Evolutionary conservation across 2,888 invertebrate species (phyloP).

Genomic region (Laspeyria flexula): DNA sequence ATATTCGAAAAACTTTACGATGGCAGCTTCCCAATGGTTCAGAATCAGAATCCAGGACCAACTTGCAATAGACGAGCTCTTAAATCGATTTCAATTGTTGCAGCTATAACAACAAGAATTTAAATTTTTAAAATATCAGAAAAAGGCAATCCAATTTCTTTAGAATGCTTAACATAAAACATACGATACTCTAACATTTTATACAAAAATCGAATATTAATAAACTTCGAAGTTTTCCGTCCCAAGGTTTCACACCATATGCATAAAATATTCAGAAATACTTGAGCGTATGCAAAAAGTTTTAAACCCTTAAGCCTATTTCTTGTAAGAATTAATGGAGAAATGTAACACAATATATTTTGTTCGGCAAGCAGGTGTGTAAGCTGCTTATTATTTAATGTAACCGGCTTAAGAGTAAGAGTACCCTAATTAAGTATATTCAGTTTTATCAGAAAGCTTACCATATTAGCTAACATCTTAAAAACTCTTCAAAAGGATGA

Average conservation of each 20-base stretch:
- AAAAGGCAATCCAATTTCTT: no score
- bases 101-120: no score
- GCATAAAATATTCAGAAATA: constrained; percentile 7
- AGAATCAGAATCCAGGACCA: no score
- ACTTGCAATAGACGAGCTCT: no score
- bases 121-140: no score
- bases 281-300: constrained; percentile 2
- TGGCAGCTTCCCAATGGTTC: no score
- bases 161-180: no score
- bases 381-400: constrained; percentile 6
- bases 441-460: background rate
- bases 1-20: no score
- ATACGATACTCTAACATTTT: no score
- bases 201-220: background rate
- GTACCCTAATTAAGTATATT: background rate
- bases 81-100: no score
- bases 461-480: no score
- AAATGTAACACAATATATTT: constrained; percentile 5
- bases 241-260: background rate
- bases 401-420: background rate
- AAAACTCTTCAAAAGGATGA: no score
- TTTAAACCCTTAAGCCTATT: constrained; percentile 7
- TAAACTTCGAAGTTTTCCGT: background rate
- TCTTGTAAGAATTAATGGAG: constrained; percentile 6
- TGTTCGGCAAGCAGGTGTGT: background rate